Evolutionary conservation across 2,888 invertebrate species (phyloP), one percentile per base, ranked within the genome.

Genomic region (Conistra vaccinii): DNA sequence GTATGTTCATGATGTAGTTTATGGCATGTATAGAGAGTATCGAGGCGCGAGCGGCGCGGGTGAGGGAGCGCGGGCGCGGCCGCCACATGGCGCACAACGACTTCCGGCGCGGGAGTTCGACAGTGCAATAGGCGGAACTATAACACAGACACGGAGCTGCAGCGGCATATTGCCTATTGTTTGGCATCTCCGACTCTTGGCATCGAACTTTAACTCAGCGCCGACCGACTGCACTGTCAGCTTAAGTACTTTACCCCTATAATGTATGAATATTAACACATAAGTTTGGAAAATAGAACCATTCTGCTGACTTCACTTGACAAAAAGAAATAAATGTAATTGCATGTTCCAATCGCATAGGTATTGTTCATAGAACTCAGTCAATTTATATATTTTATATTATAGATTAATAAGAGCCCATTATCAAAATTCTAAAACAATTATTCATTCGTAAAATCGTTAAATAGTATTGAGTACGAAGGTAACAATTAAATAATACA

Each of bases 121-220:
- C 92, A 91, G 86, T 84, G 91, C 93, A 90, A 92, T 91, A 92
- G 91, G 89, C 94, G 93, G 93, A 94, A 94, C 92, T 91, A 93
- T 93, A 94, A 89, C 86, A 87, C 86, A 88, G 85, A 87, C 88
- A 88, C 89, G 89, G 87, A 91, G 89, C 90, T 91, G 86, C 91
- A 90, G 86, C 89, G 89, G 92, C 93, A 92, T 95, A 95, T 94
- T 95, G 95, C 94, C 94, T 94, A 94, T 96, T 95, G 95, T 95
- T 95, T 96, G 96, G 96, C 96, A 95, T 95, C 94, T 94, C 90
- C 92, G 90, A 92, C 92, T 95, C 91, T 96, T 96, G 96, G 96
- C 96, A 96, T 95, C 93, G 90, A 92, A 93, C 91, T 89, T 93
- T 90, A 91, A 93, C 91, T 85, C 88, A 85, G 89, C 88, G 88